These are phyloP conservation scores for Venustaconcha ellipsiformis DNA, from an alignment of 1,140 invertebrate genomes.

Conservation along the genomic window DNA sequence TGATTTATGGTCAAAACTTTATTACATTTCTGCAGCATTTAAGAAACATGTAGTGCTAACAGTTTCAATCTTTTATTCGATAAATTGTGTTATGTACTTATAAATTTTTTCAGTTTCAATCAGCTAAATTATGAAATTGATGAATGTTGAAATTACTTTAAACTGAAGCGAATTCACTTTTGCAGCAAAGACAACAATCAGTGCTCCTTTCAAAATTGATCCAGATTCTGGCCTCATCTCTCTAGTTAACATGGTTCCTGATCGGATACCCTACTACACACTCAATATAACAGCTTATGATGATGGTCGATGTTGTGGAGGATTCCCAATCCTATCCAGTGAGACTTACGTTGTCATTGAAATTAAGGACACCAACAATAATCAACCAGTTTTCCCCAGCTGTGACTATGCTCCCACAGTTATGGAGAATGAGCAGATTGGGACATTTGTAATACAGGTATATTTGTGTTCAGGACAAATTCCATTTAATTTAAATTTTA, in stretches of 20 bases:
- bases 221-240: conserved; percentile 50
- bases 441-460: conserved; percentile 48
- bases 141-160: neutral
- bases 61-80: too few species aligned
- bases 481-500: too few species aligned
- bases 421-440: conserved; percentile 44
- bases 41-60: too few species aligned
- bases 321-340: conserved; percentile 32
- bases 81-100: too few species aligned
- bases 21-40: too few species aligned
- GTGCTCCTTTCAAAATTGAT: conserved; percentile 49
- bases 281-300: conserved; percentile 55
- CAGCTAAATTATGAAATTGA: too few species aligned
- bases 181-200: conserved; percentile 18
- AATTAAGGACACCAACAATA: conserved; percentile 57
- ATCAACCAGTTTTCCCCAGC: conserved; percentile 50
- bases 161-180: conserved; percentile 1
- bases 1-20: too few species aligned
- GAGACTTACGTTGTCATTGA: conserved; percentile 38
- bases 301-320: conserved; percentile 58
- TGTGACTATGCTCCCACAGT: conserved; percentile 50
- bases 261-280: conserved; percentile 38
- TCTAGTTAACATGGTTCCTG: conserved; percentile 35
- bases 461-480: neutral
- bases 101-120: too few species aligned